These are phyloP conservation scores for Himalopsyche phryganea DNA, from an alignment of 1,140 invertebrate genomes.

Conservation along the genomic window DNA sequence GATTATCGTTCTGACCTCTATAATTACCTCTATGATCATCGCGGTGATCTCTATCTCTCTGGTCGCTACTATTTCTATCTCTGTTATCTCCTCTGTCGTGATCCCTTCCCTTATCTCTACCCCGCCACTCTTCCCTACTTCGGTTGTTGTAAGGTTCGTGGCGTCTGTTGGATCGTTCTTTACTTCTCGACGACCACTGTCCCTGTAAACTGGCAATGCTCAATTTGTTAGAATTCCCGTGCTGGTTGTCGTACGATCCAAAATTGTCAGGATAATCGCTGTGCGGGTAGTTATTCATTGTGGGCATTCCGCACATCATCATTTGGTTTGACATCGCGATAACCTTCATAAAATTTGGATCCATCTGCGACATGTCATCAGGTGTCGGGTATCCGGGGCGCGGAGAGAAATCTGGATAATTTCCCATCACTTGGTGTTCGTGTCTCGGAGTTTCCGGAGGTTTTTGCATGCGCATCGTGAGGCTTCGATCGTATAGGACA, in stretches of 20 bases:
- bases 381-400: slow-evolving; percentile 40
- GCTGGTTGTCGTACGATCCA: slow-evolving; percentile 4
- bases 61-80: background rate
- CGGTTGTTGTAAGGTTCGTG: slow-evolving; percentile 21
- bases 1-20: background rate
- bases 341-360: slow-evolving; percentile 39
- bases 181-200: slow-evolving; percentile 43
- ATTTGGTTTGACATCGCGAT: slow-evolving; percentile 41
- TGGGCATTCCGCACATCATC: slow-evolving; percentile 5
- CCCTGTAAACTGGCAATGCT: slow-evolving; percentile 48
- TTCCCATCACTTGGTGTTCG: slow-evolving; percentile 36
- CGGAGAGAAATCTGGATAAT: slow-evolving; percentile 28
- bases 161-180: slow-evolving; percentile 8
- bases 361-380: slow-evolving; percentile 38
- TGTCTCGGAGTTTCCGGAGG: background rate
- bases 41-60: background rate
- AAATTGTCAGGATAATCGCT: background rate
- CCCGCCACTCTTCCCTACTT: background rate
- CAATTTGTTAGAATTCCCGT: slow-evolving; percentile 35
- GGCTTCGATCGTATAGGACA: slow-evolving; percentile 50
- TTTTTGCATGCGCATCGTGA: slow-evolving; percentile 43
- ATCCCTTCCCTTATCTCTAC: background rate
- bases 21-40: slow-evolving; percentile 4
- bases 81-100: background rate
- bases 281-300: background rate